Evolutionary conservation across 2,797 vertebrate genomes (phyloP).

Genomic region (Tokudaia tokunoshimensis): DNA sequence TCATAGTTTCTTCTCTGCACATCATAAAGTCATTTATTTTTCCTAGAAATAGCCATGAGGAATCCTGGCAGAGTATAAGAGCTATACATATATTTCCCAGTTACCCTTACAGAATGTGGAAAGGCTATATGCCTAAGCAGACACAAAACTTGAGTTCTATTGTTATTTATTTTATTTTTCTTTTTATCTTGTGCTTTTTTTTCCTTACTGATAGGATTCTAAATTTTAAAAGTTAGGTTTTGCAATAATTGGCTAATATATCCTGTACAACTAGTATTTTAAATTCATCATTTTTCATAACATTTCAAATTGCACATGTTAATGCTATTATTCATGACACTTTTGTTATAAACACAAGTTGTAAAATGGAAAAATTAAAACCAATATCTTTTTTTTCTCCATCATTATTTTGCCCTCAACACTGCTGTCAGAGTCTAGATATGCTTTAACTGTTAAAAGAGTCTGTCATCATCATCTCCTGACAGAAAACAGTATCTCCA

Average conservation of each 20-base stretch:
- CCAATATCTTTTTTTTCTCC: neutral
- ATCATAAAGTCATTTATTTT: neutral
- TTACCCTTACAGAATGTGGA: neutral
- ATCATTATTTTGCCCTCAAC: neutral
- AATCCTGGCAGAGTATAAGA: neutral
- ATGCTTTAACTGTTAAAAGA: neutral
- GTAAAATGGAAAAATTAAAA: neutral
- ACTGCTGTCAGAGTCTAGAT: neutral
- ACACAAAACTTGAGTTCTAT: neutral
- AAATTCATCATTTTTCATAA: neutral
- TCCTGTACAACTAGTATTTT: neutral
- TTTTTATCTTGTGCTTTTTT: neutral
- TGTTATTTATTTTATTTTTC: neutral
- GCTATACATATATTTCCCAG: neutral
- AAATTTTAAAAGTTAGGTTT: neutral
- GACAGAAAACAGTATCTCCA: rapidly evolving
- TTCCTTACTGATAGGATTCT: neutral
- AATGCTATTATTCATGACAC: neutral
- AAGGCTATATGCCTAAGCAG: neutral
- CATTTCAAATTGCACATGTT: neutral
- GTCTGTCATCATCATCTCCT: neutral
- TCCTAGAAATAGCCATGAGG: no score
- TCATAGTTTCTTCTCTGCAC: neutral
- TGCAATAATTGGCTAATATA: neutral
- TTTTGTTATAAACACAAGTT: neutral